These are phyloP conservation scores for Poeciliopsis retropinna DNA, from an alignment of 2,113 vertebrate genomes.

Conservation along the genomic window DNA sequence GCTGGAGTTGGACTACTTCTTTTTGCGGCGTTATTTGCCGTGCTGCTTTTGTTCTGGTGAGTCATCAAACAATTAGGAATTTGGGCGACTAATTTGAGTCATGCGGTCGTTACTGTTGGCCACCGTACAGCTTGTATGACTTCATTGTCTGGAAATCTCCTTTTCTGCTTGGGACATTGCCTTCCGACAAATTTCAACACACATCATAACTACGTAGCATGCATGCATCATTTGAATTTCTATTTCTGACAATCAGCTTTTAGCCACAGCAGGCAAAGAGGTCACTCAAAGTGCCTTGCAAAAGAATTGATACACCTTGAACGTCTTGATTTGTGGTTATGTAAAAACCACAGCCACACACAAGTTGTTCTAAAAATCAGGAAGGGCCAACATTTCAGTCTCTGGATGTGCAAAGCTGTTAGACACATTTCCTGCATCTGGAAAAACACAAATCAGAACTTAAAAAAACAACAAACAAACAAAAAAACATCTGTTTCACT, in stretches of 20 bases:
- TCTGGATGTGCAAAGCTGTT: too few relatives aligned
- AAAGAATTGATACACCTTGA: not conserved
- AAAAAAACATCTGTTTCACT: too few relatives aligned
- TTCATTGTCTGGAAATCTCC: not conserved
- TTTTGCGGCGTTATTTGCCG: constrained; percentile 7
- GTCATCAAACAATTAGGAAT: constrained; percentile 20
- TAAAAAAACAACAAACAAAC: too few relatives aligned
- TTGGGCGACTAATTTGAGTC: not conserved
- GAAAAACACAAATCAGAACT: too few relatives aligned
- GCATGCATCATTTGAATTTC: constrained; percentile 6
- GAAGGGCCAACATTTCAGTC: too few relatives aligned
- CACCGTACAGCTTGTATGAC: not conserved
- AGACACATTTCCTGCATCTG: too few relatives aligned
- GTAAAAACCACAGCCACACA: not conserved
- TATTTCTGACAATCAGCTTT: not conserved
- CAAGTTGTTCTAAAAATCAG: too few relatives aligned
- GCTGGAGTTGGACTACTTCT: constrained; percentile 36
- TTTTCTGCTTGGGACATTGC: constrained; percentile 3
- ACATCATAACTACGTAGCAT: not conserved
- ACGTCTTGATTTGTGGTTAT: not conserved
- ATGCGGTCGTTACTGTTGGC: not conserved
- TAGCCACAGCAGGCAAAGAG: not conserved
- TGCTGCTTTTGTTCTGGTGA: constrained; percentile 53
- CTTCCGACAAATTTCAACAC: not conserved
- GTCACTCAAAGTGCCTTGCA: not conserved